phyloP scores from a whole-genome alignment of 2,797 vertebrate species.

The Manis javanica region DNA sequence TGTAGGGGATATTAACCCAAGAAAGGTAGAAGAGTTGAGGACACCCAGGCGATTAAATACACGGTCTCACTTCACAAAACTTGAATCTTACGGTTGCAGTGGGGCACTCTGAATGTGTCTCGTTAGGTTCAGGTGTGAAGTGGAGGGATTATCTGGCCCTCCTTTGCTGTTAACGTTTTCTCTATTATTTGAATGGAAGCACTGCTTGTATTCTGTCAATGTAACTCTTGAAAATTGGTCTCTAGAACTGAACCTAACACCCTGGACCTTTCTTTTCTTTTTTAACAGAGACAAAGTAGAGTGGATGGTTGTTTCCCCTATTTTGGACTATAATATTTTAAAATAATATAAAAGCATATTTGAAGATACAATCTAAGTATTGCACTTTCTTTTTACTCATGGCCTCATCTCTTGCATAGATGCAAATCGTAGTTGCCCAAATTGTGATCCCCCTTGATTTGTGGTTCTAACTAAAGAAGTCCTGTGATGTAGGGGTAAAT shows the following conservation, averaged over 20 bases:
- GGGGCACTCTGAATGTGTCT: neutral
- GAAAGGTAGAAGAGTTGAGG: neutral
- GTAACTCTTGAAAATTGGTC: neutral
- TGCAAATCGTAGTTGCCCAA: neutral
- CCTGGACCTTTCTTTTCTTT: neutral
- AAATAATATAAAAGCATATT: neutral
- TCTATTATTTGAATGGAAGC: neutral
- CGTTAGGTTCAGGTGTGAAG: neutral
- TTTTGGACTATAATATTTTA: neutral
- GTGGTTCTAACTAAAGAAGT: neutral
- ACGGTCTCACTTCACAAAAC: neutral
- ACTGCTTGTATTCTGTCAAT: neutral
- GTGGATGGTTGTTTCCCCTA: neutral
- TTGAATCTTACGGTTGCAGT: neutral
- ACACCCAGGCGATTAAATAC: neutral
- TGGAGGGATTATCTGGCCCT: neutral
- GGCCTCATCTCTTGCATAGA: neutral
- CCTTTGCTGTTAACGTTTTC: neutral
- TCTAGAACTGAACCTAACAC: neutral
- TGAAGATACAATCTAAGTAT: neutral
- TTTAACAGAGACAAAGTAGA: neutral
- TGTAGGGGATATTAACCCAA: neutral
- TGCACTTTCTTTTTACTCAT: neutral
- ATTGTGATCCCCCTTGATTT: neutral
- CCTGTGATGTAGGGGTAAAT: neutral